phyloP scores from a whole-genome alignment of 2,113 vertebrate genomes.

The Equus przewalskii region DNA sequence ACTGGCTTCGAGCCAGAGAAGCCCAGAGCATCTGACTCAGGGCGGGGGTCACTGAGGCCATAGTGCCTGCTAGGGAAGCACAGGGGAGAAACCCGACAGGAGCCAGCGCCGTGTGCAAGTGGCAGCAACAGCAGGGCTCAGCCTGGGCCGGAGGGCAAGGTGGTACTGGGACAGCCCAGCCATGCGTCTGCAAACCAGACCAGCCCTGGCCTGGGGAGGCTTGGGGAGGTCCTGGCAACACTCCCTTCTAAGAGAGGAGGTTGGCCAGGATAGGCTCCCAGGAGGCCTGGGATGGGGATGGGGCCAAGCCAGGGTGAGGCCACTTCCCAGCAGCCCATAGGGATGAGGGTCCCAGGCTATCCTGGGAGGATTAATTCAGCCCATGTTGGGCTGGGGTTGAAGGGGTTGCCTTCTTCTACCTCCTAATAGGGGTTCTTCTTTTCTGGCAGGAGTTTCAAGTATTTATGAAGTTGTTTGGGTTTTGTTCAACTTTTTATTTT shows the following conservation, averaged over 20 bases:
- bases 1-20: neutral
- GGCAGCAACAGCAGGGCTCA: neutral
- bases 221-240: constrained; percentile 49
- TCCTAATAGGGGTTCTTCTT: neutral
- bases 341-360: neutral
- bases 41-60: constrained; percentile 63
- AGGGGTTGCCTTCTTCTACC: neutral
- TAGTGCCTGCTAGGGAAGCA: constrained; percentile 58
- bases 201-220: constrained; percentile 60
- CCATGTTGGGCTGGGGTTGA: neutral
- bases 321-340: neutral
- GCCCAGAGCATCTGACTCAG: constrained; percentile 66
- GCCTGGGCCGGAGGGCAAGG: constrained; percentile 46
- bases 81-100: neutral
- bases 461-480: neutral
- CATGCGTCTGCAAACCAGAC: neutral
- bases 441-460: neutral
- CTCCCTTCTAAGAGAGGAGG: constrained; percentile 7
- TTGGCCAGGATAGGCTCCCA: neutral
- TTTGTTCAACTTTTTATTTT: neutral
- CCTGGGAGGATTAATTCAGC: neutral
- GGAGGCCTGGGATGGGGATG: neutral
- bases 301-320: neutral
- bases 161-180: constrained; percentile 53
- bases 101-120: neutral